Conservation (phyloP, 2,888 invertebrate species). For the Papilio elwesi region DNA sequence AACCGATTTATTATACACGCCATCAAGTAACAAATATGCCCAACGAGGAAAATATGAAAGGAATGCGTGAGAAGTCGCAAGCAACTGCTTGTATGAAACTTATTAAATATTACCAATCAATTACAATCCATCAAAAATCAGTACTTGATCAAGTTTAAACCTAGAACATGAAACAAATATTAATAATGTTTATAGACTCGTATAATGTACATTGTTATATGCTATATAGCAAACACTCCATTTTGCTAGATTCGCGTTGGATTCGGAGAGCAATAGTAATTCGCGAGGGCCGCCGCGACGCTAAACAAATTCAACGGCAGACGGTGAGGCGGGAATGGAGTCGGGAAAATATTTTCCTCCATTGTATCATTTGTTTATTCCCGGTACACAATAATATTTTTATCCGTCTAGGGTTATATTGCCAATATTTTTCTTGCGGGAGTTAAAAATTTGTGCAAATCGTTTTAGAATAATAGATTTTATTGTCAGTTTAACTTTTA, state of each 20-base stretch:
- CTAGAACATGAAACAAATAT: not conserved
- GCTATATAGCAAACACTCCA: not conserved
- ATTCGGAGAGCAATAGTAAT: constrained; percentile 73
- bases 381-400: constrained; percentile 22
- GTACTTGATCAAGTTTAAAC: not conserved
- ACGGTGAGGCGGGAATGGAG: constrained; percentile 43
- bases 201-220: no score
- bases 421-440: constrained; percentile 15
- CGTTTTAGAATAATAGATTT: not conserved
- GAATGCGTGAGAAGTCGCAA: no score
- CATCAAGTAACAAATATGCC: no score
- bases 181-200: not conserved
- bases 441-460: constrained; percentile 1
- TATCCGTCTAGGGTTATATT: constrained; percentile 27
- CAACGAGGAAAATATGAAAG: no score
- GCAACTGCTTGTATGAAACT: no score
- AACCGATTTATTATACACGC: no score
- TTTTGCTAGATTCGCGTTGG: constrained; percentile 23
- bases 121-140: no score
- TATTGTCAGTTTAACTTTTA: not conserved
- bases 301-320: constrained; percentile 62
- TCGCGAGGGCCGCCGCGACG: constrained; percentile 60
- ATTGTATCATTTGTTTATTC: constrained; percentile 33
- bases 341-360: constrained; percentile 40
- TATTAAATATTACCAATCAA: no score